phyloP scores from a whole-genome alignment of 92 coral and sea anemone species.

The Palythoa caribaeorum region DNA sequence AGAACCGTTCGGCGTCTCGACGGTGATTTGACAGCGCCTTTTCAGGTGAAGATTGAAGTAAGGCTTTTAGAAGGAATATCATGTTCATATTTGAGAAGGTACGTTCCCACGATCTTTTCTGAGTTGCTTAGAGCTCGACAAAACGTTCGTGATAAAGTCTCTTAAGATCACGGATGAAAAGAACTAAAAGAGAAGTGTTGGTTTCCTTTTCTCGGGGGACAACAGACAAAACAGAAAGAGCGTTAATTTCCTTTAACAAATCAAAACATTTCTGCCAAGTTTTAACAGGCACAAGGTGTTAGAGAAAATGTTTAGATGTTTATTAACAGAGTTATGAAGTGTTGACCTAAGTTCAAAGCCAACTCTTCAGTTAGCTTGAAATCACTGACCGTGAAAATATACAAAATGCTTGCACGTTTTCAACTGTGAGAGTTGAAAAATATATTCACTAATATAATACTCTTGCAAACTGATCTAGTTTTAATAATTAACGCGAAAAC shows the following conservation, averaged over 20 bases:
- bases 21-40: neutral
- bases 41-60: slow-evolving; percentile 1
- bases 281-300: neutral
- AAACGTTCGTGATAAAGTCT: slow-evolving; percentile 26
- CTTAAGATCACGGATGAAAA: neutral
- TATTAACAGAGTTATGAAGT: neutral
- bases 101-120: neutral
- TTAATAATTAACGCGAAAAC: slow-evolving; percentile 26
- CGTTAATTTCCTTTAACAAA: slow-evolving; percentile 7
- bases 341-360: neutral
- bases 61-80: slow-evolving; percentile 12
- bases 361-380: neutral
- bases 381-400: slow-evolving; percentile 39
- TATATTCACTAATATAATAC: neutral
- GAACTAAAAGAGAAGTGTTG: neutral
- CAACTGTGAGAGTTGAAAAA: neutral
- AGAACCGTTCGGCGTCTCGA: slow-evolving; percentile 3
- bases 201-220: slow-evolving; percentile 43
- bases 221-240: neutral
- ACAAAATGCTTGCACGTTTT: slow-evolving; percentile 38
- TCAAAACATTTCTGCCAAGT: neutral
- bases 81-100: slow-evolving; percentile 22
- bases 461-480: neutral
- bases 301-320: neutral
- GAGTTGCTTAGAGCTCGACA: neutral